Conservation (phyloP, 2,888 invertebrate species). For the Drosophila testacea region DNA sequence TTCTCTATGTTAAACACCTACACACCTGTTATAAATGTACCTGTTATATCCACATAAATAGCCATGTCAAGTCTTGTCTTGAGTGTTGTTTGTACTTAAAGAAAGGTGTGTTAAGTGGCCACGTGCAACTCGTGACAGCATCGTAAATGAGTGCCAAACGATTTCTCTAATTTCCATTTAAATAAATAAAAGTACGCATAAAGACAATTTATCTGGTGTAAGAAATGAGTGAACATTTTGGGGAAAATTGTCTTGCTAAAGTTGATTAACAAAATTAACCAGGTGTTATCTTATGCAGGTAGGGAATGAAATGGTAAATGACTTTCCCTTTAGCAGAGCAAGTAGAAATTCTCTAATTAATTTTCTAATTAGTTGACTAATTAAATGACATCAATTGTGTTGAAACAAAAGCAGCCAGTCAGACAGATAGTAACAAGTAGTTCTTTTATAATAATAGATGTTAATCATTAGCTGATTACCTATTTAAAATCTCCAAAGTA, state of each 20-base stretch:
- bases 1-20: constrained; percentile 34
- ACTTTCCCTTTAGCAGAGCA: too few relatives aligned
- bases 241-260: background rate
- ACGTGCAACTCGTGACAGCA: constrained; percentile 1
- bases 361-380: too few relatives aligned
- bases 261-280: background rate
- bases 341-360: too few relatives aligned
- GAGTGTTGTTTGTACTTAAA: constrained; percentile 14
- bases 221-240: background rate
- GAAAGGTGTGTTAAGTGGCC: constrained; percentile 14
- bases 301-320: too few relatives aligned
- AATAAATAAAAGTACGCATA: background rate
- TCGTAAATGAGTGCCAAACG: constrained; percentile 9
- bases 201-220: too few relatives aligned
- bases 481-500: too few relatives aligned
- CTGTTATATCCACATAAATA: constrained; percentile 18
- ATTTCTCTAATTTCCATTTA: constrained; percentile 1
- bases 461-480: too few relatives aligned
- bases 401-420: too few relatives aligned
- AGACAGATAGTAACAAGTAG: too few relatives aligned
- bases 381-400: too few relatives aligned
- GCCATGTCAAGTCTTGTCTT: constrained; percentile 33
- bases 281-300: too few relatives aligned
- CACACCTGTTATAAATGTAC: background rate
- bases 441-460: too few relatives aligned